phyloP scores from a whole-genome alignment of 2,888 invertebrate genomes.

The Strigamia crassipes region DNA sequence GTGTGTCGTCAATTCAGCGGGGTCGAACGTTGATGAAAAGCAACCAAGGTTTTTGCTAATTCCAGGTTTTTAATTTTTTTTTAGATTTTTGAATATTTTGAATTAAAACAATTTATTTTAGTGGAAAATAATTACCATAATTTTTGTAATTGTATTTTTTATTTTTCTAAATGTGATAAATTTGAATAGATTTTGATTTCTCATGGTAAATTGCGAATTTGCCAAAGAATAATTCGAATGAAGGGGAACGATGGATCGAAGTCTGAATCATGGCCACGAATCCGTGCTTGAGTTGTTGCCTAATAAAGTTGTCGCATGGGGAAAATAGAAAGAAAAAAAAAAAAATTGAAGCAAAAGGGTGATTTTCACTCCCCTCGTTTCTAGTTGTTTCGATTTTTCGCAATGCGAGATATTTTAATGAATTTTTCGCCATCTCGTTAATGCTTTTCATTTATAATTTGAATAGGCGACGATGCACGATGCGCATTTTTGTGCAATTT shows the following conservation, averaged over 20 bases:
- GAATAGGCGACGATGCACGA: not conserved
- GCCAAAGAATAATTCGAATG: not conserved
- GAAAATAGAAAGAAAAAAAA: not conserved
- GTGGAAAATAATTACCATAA: not conserved
- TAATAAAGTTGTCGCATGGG: not conserved
- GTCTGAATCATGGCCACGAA: not conserved
- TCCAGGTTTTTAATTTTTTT: not conserved
- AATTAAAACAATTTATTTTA: not conserved
- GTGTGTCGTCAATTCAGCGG: not conserved
- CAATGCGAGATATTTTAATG: not conserved
- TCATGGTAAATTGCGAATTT: not conserved
- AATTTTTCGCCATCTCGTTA: not conserved
- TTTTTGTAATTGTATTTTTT: not conserved
- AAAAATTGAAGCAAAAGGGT: not conserved
- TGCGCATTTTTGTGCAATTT: not conserved
- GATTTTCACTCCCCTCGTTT: not conserved
- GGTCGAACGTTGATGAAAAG: not conserved
- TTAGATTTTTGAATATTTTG: not conserved
- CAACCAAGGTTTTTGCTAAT: not conserved
- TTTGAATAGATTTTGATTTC: not conserved
- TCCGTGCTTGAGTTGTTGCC: constrained; percentile 12
- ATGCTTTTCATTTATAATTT: not conserved
- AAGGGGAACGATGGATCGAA: constrained; percentile 1
- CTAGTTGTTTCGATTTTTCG: constrained; percentile 1
- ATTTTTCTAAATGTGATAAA: not conserved